Base-by-base conservation (phyloP, 2,113 vertebrate genomes). In the Tangachromis dhanisi region DNA sequence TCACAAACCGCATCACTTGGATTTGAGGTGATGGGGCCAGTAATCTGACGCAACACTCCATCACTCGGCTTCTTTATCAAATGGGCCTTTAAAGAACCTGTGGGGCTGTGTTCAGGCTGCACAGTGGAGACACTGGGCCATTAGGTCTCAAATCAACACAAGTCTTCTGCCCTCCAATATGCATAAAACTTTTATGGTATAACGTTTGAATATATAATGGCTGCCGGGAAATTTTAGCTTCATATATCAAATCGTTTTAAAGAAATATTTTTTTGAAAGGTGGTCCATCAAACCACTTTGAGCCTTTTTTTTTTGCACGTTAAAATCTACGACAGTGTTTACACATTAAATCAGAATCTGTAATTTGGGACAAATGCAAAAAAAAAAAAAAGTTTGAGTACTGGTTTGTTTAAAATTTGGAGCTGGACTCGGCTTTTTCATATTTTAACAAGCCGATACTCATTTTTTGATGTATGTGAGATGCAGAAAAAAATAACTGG, bases 71-170 rank as follows among this genome's bases (percentile, higher is more conserved):
- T 19, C 73, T 51, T 31, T 49, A 2, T 78, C 45, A n/a, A 78
- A 51, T 31, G 26, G 24, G 24, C 42, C 42, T 78, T 78, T 78
- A 78, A 76, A 78, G 71, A 78, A 45, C 71, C 16, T 49, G 3
- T 17, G 9, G 45, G 24, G 45, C 9, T 76, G 71, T 19, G 40
- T 8, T 3, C 24, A 19, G 71, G 40, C 71, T 5, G 42, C 71
- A 31, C 24, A 76, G 71, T 76, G 42, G 71, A 49, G 26, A 29
- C 38, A 6, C 38, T 71, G 63, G 19, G 35, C 35, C 35, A 68
- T 40, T 68, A 8, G 0, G 61, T 38, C 33, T 38, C 61, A 66
- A 66, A 38, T 66, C 4, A 66, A 21, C 33, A 66, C 17, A 6
- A 38, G 63, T 40, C 35, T 2, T 40, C 63, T 68, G 33, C 63